Evolutionary conservation across 1,140 invertebrate species (phyloP), one percentile per base, ranked within the genome.

Genomic region (Temnothorax nylanderi): DNA sequence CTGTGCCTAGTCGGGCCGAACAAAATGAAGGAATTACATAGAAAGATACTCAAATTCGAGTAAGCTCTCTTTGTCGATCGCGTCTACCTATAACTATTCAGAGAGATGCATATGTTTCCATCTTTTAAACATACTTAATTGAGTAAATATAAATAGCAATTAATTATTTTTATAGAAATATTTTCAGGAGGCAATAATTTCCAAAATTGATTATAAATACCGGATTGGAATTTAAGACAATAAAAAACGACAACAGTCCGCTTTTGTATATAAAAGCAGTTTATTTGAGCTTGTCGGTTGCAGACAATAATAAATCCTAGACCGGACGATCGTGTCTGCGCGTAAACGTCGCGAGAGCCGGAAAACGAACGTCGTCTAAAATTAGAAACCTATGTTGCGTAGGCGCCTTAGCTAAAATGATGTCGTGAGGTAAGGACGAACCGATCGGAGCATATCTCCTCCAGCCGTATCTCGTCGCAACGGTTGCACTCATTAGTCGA

Each of bases 401-500:
- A 82, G 51, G 7, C 18, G 54, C 8, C 11, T 58, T 21, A 58
- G 18, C 54, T 74, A 21, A 74, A 34, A 49, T 51, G 37, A 72
- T 11, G 67, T 58, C 41, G 41, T 47, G 11, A 64, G 13, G 41
- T 80, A 80, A 67, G n/a, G 47, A 51, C 32, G 13, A 67, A 56
- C 8, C 32, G 75, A 81, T 44, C 21, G 37, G 10, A 58, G 4
- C 5, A 10, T 18, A 3, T 58, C n/a, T 41, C 21, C 21, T 60
- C 18, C 67, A 82, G 21, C 16, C n/a, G n/a, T 18, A 18, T 86
- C 18, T 64, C 32, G 75, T 85, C 74, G 62, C 54, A 85, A 0
- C 74, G 21, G 11, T 89, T 85, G 62, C 44, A 71, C n/a, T 58
- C 56, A 34, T 51, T 56, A 6, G 16, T 51, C 58, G 77, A 67